Evolutionary conservation across 2,113 vertebrate species (phyloP), one percentile per base, ranked within the genome.

Genomic region (Oenanthe melanoleuca): DNA sequence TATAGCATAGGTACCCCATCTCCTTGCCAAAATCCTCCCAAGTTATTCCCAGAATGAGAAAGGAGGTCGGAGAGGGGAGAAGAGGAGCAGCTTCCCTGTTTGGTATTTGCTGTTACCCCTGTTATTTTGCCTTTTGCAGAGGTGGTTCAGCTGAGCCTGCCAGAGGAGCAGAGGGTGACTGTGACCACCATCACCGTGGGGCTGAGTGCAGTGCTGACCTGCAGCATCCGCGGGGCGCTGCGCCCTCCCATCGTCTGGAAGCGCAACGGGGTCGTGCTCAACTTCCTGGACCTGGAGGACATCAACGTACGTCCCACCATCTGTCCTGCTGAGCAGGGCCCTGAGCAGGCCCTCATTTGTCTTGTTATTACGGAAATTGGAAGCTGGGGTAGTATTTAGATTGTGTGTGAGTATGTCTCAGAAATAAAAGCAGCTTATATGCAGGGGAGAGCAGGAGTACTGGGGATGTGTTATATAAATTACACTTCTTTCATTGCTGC

Each of bases 211-310:
- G 98, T 99, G 9, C 98, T 99, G 72, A 99, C 98, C 6, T 99
- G 99, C 8, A 95, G 98, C 74, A 97, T 99, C 91, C 98, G 70
- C 3, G 99, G 99, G 60, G 98, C 98, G 1, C 98, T 99, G 97
- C 97, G 98, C 3, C 99, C 99, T 0, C 99, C 99, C 11, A 98
- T 99, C 97, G 92, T 99, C 92, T 99, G 99, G 99, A 99, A 98
- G 75, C 98, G 99, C 93, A 99, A 99, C 2, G 98, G 99, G 40
- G 90, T 99, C 77, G 86, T 98, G 64, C 97, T 99, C 74, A 99
- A 99, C 98, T 98, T 99, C 95, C 95, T 99, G 65, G 98, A 99
- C 89, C 94, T 99, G 94, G 99, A 99, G 95, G 99, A 99, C 84
- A 99, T 99, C 91, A 99, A 98, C 5, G 99, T 99, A 96, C 95